These are phyloP conservation scores for Caenorhabditis angaria DNA, from an alignment of 2,888 invertebrate genomes.

Conservation along the genomic window DNA sequence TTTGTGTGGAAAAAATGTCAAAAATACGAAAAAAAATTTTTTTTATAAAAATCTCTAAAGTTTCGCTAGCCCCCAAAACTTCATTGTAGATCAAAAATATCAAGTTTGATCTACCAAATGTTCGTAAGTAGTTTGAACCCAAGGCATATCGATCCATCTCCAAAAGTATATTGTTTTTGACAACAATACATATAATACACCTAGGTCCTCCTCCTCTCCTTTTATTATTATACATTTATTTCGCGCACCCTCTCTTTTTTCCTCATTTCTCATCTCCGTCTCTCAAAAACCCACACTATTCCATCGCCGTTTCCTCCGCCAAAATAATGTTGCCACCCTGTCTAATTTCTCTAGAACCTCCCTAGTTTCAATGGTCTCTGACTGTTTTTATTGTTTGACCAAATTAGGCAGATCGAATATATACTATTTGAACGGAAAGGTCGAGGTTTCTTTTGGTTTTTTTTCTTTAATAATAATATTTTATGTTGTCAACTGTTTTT, in stretches of 20 bases:
- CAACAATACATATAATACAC: no score
- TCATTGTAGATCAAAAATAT: no score
- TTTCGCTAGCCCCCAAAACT: no score
- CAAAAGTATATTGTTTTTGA: no score
- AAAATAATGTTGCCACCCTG: neutral
- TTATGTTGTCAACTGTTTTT: no score
- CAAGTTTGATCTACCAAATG: no score
- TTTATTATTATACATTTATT: neutral
- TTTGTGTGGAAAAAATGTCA: no score
- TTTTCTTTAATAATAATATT: neutral
- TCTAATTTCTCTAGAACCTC: neutral
- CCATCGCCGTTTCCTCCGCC: neutral
- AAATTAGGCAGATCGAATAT: constrained; percentile 1
- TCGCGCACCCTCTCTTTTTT: neutral
- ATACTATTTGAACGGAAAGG: neutral
- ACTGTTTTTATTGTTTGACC: neutral
- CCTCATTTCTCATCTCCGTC: no score
- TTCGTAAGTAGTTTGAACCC: no score
- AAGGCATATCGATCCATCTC: no score
- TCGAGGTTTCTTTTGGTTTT: neutral
- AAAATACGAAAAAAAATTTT: no score
- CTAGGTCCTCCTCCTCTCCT: neutral
- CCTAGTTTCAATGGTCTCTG: neutral
- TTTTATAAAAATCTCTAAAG: no score
- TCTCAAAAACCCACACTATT: neutral